Base-by-base conservation (phyloP, 2,113 vertebrate species). In the Daubentonia madagascariensis region DNA sequence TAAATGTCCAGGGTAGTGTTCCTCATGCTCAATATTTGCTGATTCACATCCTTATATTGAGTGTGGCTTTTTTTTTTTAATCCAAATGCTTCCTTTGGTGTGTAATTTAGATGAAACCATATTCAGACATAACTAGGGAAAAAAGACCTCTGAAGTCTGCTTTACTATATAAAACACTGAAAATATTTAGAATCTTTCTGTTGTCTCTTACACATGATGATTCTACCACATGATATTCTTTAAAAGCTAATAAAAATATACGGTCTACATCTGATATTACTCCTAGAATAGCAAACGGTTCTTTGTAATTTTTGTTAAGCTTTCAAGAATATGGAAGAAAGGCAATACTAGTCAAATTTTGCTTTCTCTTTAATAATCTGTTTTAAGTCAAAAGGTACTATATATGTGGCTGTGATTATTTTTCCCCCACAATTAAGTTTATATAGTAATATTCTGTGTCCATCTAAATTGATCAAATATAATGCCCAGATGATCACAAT, bases 41-140 rank as follows among this genome's bases (percentile, higher is more conserved):
- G 57, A 89, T 78, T 97, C 80, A 87, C 45, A n/a, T 83, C 48
- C 57, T 73, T 89, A 91, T 87, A 90, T 7, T 61, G 28, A 96
- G 68, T 18, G 3, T 83, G 23, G 9, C 32, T 32, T 40, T 92
- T 79, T 75, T 75, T 83, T 43, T 32, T 13, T 10, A 65, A 75
- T 89, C 40, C 40, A 85, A 94, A 92, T 87, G 32, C 70, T 96
- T 95, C 50, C 68, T 75, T 90, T 85, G 79, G n/a, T 80, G 3
- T 94, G 76, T 83, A 78, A 96, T 91, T 95, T 87, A 89, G 54
- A 78, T 65, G 48, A 81, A 92, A 45, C n/a, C 28, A 73, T 86
- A 52, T 87, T 90, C 81, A 79, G 78, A 89, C 3, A 68, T 75
- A 81, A 91, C 37, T 72, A 68, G 17, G 30, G 43, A 76, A 96